Base-by-base conservation (phyloP, 2,113 vertebrate species). In the Delphinus delphis region DNA sequence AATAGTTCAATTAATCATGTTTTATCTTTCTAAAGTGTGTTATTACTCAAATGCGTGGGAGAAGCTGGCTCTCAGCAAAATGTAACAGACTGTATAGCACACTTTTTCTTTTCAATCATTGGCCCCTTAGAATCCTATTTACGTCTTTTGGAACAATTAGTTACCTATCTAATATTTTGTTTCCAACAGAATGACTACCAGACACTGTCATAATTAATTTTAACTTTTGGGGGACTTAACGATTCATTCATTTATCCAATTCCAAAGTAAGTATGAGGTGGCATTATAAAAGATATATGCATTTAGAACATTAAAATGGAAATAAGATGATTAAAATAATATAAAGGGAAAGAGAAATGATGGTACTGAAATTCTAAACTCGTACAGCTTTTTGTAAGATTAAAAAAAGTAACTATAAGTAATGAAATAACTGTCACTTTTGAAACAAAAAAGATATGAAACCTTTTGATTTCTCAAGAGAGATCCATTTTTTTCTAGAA, bases 1-100 rank as follows among this genome's bases (percentile, higher is more conserved):
- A 87, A 95, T 94, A 88, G 90, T 90, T 97, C 67, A 96, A 79
- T 95, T 96, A 96, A 95, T 96, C 60, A 60, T 81, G 18, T 38
- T 98, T 93, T 95, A 44, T 88, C 31, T 88, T 73, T 90, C 47
- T 76, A 79, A 95, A 97, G 53, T 67, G 67, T 90, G 20, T 83
- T 84, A 88, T 95, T 96, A 92, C 67, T 88, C 80, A 96, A 83
- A 81, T 47, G 47, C 74, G 76, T 95, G 67, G 62, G 70, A 96
- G 67, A 83, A 88, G 6, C 53, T 97, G 38, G 13, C 80, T 97
- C 1, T 89, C 15, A 95, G 96, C 31, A 14, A 89, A 96, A 81
- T 21, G 1, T 47, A 91, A 82, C 70, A 6, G n/a, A 81, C 36
- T 92, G 28, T 68, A 6, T 36, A 81, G 65, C 36, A 70, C 28